These are phyloP conservation scores for Channa argus DNA, from an alignment of 2,113 vertebrate species.

Conservation along the genomic window DNA sequence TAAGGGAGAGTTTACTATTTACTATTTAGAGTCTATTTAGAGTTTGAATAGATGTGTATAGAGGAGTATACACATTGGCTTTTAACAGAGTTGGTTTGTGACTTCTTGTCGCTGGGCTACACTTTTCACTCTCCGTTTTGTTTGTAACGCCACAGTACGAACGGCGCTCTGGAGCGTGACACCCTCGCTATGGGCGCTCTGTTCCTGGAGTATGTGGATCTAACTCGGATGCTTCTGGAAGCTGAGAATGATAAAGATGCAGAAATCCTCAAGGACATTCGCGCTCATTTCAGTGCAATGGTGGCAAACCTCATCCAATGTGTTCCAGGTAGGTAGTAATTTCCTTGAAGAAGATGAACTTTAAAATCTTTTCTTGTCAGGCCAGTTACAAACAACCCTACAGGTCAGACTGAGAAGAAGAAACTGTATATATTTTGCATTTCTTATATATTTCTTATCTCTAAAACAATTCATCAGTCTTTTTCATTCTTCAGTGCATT, in stretches of 20 bases:
- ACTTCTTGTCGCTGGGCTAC: not conserved
- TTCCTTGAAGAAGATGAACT: not conserved
- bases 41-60: no score
- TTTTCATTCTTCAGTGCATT: constrained; percentile 8
- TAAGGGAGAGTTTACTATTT: no score
- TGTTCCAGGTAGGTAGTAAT: constrained; percentile 87
- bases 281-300: constrained; percentile 98
- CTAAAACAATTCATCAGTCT: constrained; percentile 1
- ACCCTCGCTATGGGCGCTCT: constrained; percentile 93
- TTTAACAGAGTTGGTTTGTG: not conserved
- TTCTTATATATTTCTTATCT: not conserved
- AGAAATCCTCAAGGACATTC: constrained; percentile 96
- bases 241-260: constrained; percentile 95
- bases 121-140: not conserved
- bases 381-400: not conserved
- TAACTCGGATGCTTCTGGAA: constrained; percentile 96
- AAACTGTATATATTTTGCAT: not conserved
- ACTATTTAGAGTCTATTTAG: no score
- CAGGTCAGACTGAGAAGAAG: constrained; percentile 1
- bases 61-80: no score
- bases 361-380: constrained; percentile 1
- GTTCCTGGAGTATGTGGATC: constrained; percentile 97
- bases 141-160: constrained; percentile 83
- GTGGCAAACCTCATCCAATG: constrained; percentile 97
- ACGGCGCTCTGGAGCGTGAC: constrained; percentile 95